Evolutionary conservation across 2,888 invertebrate species (phyloP).

Genomic region (Charanyca ferruginea): DNA sequence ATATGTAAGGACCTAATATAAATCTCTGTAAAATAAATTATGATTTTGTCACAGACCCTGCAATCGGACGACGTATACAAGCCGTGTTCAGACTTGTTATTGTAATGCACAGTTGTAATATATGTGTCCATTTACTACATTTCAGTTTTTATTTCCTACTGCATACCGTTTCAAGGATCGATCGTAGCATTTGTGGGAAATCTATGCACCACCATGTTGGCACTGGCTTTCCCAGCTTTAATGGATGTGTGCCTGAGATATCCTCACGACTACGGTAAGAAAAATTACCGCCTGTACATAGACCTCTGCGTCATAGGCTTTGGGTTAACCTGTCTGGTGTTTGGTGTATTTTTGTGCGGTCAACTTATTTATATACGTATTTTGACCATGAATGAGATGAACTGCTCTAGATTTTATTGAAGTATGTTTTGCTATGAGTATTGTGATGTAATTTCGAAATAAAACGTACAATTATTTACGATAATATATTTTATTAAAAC

Average conservation of each 20-base stretch:
- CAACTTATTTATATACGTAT: constrained; percentile 75
- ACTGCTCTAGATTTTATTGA: constrained; percentile 54
- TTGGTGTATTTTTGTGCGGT: constrained; percentile 71
- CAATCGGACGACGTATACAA: too few relatives aligned
- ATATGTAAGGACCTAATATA: too few relatives aligned
- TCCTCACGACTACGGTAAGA: constrained; percentile 74
- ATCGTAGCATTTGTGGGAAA: constrained; percentile 82
- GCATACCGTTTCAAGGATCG: constrained; percentile 79
- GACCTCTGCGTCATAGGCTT: constrained; percentile 70
- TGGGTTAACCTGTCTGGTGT: constrained; percentile 66
- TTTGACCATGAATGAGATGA: constrained; percentile 63
- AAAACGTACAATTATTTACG: constrained; percentile 8
- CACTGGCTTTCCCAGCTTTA: constrained; percentile 78
- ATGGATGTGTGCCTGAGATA: constrained; percentile 81
- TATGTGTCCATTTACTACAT: constrained; percentile 37
- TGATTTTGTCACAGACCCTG: too few relatives aligned
- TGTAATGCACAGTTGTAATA: too few relatives aligned
- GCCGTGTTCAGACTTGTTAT: too few relatives aligned
- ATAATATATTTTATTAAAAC: constrained; percentile 20
- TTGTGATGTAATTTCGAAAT: constrained; percentile 19
- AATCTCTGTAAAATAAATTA: too few relatives aligned
- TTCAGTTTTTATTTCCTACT: constrained; percentile 78
- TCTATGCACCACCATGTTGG: constrained; percentile 76
- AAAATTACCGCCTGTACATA: constrained; percentile 70
- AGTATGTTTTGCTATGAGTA: neutral